Conservation (phyloP, 2,113 vertebrate genomes). For the Oncorhynchus mykiss region DNA sequence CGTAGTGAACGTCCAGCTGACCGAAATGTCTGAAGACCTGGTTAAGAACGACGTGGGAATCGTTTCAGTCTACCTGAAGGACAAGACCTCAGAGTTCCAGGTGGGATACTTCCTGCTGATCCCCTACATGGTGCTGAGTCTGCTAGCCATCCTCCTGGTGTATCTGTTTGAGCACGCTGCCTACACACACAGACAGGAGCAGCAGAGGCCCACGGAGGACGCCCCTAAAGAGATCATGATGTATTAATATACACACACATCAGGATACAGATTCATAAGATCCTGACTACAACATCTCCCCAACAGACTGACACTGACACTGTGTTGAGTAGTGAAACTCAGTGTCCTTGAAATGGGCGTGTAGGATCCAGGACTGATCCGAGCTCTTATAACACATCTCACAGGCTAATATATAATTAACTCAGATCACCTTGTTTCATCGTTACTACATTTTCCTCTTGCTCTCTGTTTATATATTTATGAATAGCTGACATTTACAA, state of each 20-base stretch:
- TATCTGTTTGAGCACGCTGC: conserved; percentile 78
- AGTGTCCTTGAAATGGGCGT: not conserved
- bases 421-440: not conserved
- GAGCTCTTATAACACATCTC: not conserved
- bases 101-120: conserved; percentile 84
- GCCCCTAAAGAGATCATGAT: conserved; percentile 87
- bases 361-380: not conserved
- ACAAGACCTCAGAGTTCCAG: conserved; percentile 31
- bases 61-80: fast-evolving
- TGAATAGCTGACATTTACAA: too few relatives aligned
- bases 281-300: not conserved
- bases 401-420: not conserved
- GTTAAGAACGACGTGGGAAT: fast-evolving
- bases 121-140: conserved; percentile 61
- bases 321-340: not conserved
- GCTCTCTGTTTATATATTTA: not conserved
- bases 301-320: conserved; percentile 4
- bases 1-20: conserved; percentile 60
- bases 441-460: too few relatives aligned
- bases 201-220: conserved; percentile 83
- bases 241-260: conserved; percentile 59
- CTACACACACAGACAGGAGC: conserved; percentile 76
- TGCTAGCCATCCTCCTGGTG: conserved; percentile 63
- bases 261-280: not conserved
- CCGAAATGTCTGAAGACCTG: conserved; percentile 58